Base-by-base conservation (phyloP, 1,140 invertebrate genomes). In the Brachionus rotundiformis region DNA sequence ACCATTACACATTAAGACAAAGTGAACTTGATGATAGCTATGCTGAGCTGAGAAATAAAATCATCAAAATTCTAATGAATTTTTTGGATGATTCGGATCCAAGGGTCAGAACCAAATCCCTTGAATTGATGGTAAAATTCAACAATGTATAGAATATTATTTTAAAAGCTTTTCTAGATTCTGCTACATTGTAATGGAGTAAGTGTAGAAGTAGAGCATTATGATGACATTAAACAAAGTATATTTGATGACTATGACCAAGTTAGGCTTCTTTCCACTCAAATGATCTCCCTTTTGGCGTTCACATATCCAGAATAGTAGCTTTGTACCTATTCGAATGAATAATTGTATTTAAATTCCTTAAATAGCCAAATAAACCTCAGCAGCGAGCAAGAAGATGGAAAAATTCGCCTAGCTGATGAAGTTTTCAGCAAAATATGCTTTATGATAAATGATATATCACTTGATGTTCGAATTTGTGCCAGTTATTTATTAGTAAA, bases 361-460 rank as follows among this genome's bases (percentile, higher is more conserved):
- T 36, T 4, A 36, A 36, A 36, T 36, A 81, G 54, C 23, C 54
- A 65, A 47, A 19, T 47, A 31, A 54, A 25, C 29, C 23, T 47
- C 23, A 63, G 13, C 16, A 80, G 33, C 29, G 83, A 83, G 16
- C 84, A 86, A 11, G 85, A 84, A 33, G 85, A 85, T 25, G 88
- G 90, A 81, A 85, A 89, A 31, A 85, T 91, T 13, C 90, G 95
- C 11, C 89, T 99, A 83, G 92, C 95, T 25, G 97, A 99, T 88
- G 95, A 98, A 88, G 95, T 95, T 0, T 99, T 99, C 90, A 93
- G 93, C 27, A 93, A 95, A 88, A 92, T 98, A 27, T 99, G 96
- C 86, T 92, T 93, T 84, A 91, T 94, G 8, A 92, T 98, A 49
- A 96, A 94, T 84, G 96, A 98, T 88, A 90, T 96, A n/a, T 95